A percentile compares a stretch with the other conserved stretches of the same genome.
These are phyloP conservation scores for Trachelipus rathkii DNA, from an alignment of 1,140 invertebrate genomes.

Conservation along the genomic window DNA sequence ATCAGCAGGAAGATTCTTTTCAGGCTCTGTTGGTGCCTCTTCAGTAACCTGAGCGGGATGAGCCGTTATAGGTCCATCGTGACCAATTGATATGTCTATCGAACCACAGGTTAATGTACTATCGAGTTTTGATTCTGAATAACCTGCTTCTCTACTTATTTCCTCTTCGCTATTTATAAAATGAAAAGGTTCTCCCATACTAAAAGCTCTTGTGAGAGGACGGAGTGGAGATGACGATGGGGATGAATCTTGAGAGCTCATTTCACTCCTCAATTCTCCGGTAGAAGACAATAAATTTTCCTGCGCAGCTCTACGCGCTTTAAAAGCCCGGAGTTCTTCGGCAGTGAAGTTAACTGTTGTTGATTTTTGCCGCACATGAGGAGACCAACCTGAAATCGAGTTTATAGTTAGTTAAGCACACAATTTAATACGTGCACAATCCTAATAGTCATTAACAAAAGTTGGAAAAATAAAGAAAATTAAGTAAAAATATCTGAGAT, in stretches of 20 bases:
- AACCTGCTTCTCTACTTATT: too few relatives aligned
- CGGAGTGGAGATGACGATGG: background rate
- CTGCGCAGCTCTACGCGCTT: conserved; percentile 27
- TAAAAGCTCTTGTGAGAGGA: background rate
- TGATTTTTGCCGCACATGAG: conserved; percentile 43
- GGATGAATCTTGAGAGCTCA: background rate
- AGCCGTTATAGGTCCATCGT: conserved; percentile 41
- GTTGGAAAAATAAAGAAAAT: too few relatives aligned
- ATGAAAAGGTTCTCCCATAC: background rate
- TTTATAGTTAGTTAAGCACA: background rate
- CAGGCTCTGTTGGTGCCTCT: conserved; percentile 10
- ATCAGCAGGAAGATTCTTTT: background rate
- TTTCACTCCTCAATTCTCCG: background rate
- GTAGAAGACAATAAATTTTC: background rate
- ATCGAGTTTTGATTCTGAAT: background rate
- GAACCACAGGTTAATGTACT: background rate
- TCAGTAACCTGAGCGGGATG: conserved; percentile 43
- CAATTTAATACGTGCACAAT: too few relatives aligned
- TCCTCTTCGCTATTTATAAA: too few relatives aligned
- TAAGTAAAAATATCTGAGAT: too few relatives aligned
- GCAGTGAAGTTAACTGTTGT: conserved; percentile 51
- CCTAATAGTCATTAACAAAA: too few relatives aligned
- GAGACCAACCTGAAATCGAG: conserved; percentile 33
- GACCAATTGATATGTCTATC: background rate
- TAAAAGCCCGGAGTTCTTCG: conserved; percentile 48